Evolutionary conservation across 2,113 vertebrate species (phyloP), one percentile per base, ranked within the genome.

Genomic region (Zingel zingel): DNA sequence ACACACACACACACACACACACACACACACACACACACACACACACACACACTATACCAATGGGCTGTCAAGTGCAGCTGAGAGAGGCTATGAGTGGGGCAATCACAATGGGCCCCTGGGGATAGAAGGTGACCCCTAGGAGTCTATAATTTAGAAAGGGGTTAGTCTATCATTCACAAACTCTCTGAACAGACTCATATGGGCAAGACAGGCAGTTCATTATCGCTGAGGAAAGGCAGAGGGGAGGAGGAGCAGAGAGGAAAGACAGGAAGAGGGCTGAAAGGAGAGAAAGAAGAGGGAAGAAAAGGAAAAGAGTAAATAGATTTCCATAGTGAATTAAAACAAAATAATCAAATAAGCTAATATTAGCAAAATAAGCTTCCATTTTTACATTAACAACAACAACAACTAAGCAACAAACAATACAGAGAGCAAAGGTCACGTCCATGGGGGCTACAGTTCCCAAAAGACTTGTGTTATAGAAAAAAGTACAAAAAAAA

Each of bases 121-220:
- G 90, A 77, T 39, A 53, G 91, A 94, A 95, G 94, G 95, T 95
- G 96, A 97, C 96, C 96, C 96, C 90, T 95, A 95, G 97, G 97
- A 99, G 97, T 99, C 97, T 97, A 99, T 98, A 96, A 98, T 97
- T 98, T 97, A 97, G 95, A 96, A 94, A 97, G 94, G 96, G 97
- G 97, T 97, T 97, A 97, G 97, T 96, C 95, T 56, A 86, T 89
- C 83, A 91, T 88, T 92, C 89, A 92, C 81, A 80, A 54, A 61
- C 39, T 66, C 95, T 96, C 96, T 98, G 96, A 97, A 96, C 96
- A 97, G 96, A 97, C 96, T 97, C 97, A 98, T 95, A 94, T 96
- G 96, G 96, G 96, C 96, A 97, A 96, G 94, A 96, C 97, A 96
- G 95, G 95, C 96, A 97, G 96, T 98, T 96, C 97, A 97, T 98